Base-by-base conservation (phyloP, 2,113 vertebrate species). In the Callipepla squamata region DNA sequence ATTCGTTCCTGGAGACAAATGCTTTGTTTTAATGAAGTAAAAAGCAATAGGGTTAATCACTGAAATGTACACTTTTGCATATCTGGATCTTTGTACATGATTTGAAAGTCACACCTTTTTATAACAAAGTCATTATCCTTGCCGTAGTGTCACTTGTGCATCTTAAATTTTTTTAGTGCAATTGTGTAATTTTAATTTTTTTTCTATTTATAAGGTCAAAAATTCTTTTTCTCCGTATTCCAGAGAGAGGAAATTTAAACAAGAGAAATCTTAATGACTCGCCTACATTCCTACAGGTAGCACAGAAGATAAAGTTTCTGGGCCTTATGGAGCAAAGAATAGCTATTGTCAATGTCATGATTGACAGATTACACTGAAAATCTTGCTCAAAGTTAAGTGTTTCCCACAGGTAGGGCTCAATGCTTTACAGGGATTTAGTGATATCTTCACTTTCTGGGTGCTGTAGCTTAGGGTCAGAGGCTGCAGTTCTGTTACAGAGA, bases 41-140 rank as follows among this genome's bases (percentile, higher is more conserved):
- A 80, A 13, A 77, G 30, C 36, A 69, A 85, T 84, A 84, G 6
- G 17, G 25, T 21, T 16, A 77, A n/a, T 47, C 8, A 20, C 40
- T 66, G n/a, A 30, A 65, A 59, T 59, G 21, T 59, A 53, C 72
- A 61, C 34, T 20, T 75, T 89, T 51, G 9, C 69, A 7, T 87
- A 63, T n/a, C 58, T 80, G 55, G 12, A 87, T 76, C 34, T 76
- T 75, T 89, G 23, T 40, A 12, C 34, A 22, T 57, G 61, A 73
- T 66, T 67, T 91, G 26, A 93, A 85, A 80, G 23, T 76, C 58
- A 76, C 81, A 45, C 58, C 44, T 62, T 42, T 80, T 82, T n/a
- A 65, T 25, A 55, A 57, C 14, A 76, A 61, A 78, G 16, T 75
- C 23, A n/a, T 74, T 93, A 20, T 62, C 81, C 45, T 91, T 91